A percentile compares a stretch with the other conserved stretches of the same genome.
These are phyloP conservation scores for Mimas tiliae DNA, from an alignment of 2,888 invertebrate species.

Conservation along the genomic window DNA sequence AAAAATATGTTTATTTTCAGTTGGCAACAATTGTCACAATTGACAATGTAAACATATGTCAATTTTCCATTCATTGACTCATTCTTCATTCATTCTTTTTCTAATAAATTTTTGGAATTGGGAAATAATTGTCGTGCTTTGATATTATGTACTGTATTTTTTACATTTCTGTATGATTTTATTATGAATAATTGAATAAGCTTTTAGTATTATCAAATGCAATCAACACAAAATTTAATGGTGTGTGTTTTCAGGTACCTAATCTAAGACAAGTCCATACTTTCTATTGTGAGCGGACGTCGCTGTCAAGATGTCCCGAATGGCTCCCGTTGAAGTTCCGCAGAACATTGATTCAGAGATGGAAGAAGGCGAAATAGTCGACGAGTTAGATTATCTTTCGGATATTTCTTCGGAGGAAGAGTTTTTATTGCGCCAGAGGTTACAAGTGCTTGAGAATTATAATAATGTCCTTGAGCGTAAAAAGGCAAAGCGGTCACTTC, in stretches of 20 bases:
- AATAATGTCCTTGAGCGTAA: slow-evolving; percentile 80
- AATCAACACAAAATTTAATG: too few relatives aligned
- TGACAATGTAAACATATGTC: too few relatives aligned
- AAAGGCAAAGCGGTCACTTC: slow-evolving; percentile 65
- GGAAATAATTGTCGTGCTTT: too few relatives aligned
- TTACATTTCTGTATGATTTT: too few relatives aligned
- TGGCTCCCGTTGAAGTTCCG: not conserved
- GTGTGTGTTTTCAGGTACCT: not conserved
- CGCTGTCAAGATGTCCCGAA: slow-evolving; percentile 6
- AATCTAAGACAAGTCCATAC: not conserved
- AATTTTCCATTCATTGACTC: too few relatives aligned
- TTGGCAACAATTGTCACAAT: too few relatives aligned
- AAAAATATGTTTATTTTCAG: too few relatives aligned
- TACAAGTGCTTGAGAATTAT: slow-evolving; percentile 77
- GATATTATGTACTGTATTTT: too few relatives aligned
- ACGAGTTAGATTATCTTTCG: slow-evolving; percentile 70
- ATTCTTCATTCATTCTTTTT: too few relatives aligned
- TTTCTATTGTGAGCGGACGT: not conserved
- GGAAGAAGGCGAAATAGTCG: slow-evolving; percentile 81
- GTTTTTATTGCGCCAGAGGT: slow-evolving; percentile 70
- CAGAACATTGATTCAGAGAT: slow-evolving; percentile 64
- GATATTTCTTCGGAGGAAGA: slow-evolving; percentile 82
- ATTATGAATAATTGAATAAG: too few relatives aligned
- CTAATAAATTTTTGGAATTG: too few relatives aligned
- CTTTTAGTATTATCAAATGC: too few relatives aligned